A percentile compares a stretch with the other conserved stretches of the same genome.
Evolutionary conservation across 2,888 invertebrate species (phyloP).

Genomic region (Morinoia aosen): DNA sequence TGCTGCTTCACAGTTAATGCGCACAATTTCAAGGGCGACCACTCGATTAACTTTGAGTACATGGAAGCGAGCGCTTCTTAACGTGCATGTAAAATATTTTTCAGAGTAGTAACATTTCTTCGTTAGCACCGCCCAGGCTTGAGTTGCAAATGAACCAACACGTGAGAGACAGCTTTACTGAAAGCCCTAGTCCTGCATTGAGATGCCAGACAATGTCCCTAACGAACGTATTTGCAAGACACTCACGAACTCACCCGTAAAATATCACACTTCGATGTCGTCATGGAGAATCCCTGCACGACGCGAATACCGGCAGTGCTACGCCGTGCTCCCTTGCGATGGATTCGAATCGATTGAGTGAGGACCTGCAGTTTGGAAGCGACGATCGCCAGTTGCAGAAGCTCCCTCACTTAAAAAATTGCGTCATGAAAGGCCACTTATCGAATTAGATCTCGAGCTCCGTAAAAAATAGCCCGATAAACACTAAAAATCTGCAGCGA

Average conservation of each 20-base stretch:
- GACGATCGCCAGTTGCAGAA: neutral
- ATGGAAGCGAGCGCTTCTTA: too few species aligned
- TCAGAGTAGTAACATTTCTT: too few species aligned
- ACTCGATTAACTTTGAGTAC: too few species aligned
- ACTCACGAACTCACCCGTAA: neutral
- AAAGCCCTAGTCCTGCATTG: too few species aligned
- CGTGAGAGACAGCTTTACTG: too few species aligned
- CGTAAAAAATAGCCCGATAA: neutral
- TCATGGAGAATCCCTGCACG: neutral
- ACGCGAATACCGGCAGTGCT: neutral
- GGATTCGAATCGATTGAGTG: neutral
- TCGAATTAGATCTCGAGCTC: conserved; percentile 5
- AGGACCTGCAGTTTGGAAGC: neutral
- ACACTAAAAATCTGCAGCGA: neutral
- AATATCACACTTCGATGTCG: neutral
- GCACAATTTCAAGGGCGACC: too few species aligned
- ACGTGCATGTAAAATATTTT: too few species aligned
- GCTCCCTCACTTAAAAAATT: neutral
- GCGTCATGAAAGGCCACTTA: neutral
- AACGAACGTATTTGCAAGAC: neutral
- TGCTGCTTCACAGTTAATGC: too few species aligned
- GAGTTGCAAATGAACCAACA: too few species aligned
- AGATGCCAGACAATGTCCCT: too few species aligned
- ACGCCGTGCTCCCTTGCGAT: neutral
- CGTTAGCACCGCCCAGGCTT: too few species aligned